Evolutionary conservation across 2,797 vertebrate genomes (phyloP).

Genomic region (Merluccius polli): DNA sequence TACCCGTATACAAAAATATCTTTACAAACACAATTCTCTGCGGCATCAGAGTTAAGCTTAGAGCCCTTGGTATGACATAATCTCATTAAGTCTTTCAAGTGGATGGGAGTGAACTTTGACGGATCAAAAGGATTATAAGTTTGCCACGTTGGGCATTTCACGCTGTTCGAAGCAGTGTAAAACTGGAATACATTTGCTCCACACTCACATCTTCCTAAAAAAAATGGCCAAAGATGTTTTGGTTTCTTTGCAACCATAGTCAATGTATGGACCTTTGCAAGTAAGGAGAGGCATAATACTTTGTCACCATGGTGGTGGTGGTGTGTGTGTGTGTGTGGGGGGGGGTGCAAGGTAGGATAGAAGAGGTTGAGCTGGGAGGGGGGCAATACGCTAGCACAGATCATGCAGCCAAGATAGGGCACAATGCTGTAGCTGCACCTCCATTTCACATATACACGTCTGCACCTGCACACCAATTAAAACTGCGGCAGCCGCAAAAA

Average conservation of each 20-base stretch:
- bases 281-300: background rate
- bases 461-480: conserved; percentile 14
- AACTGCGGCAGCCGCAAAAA: conserved; percentile 17
- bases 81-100: conserved; percentile 44
- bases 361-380: conserved; percentile 33
- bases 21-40: conserved; percentile 9
- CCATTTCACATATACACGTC: conserved; percentile 14
- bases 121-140: conserved; percentile 39
- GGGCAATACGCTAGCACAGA: conserved; percentile 30
- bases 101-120: conserved; percentile 36
- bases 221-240: background rate
- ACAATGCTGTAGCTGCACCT: conserved; percentile 33
- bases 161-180: conserved; percentile 2
- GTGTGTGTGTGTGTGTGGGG: background rate
- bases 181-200: background rate
- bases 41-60: conserved; percentile 24
- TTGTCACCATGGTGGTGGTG: background rate
- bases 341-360: conserved; percentile 5
- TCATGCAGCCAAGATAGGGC: conserved; percentile 47
- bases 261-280: too few species aligned
- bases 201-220: background rate
- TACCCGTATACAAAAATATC: conserved; percentile 6
- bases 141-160: conserved; percentile 17
- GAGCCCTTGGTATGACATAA: conserved; percentile 34
- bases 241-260: too few species aligned